Evolutionary conservation across 2,113 vertebrate genomes (phyloP).

Genomic region (Alligator sinensis): DNA sequence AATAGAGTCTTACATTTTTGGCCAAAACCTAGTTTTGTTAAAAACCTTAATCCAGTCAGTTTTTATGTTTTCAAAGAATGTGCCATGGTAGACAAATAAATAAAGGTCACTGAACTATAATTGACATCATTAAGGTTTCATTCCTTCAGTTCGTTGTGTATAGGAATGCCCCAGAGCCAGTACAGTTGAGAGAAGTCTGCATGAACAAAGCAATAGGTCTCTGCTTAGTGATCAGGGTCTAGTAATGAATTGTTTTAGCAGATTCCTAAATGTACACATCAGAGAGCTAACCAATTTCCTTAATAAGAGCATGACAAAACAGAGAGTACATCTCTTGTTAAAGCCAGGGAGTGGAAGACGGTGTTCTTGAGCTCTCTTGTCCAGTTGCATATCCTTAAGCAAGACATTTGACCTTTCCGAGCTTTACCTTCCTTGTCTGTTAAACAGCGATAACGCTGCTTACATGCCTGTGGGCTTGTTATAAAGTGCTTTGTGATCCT

Average conservation of each 20-base stretch:
- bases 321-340: not conserved
- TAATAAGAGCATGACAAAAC: not conserved
- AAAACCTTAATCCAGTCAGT: not conserved
- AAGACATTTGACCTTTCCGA: conserved; percentile 50
- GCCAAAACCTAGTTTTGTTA: not conserved
- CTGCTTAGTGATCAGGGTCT: not conserved
- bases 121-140: not conserved
- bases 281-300: not conserved
- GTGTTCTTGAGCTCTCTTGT: not conserved
- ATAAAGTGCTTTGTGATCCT: conserved; percentile 4
- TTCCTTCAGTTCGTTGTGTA: accelerated
- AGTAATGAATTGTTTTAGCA: not conserved
- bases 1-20: not conserved
- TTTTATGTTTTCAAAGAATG: not conserved
- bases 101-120: not conserved
- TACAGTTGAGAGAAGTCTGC: not conserved
- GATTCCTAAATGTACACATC: not conserved
- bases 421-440: conserved; percentile 23
- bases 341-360: not conserved
- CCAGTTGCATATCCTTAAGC: not conserved
- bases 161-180: not conserved
- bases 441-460: conserved; percentile 22
- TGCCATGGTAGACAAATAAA: not conserved
- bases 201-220: not conserved
- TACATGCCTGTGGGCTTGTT: conserved; percentile 29